phyloP scores from a whole-genome alignment of 2,797 vertebrate genomes.

The Sylvilagus floridanus region DNA sequence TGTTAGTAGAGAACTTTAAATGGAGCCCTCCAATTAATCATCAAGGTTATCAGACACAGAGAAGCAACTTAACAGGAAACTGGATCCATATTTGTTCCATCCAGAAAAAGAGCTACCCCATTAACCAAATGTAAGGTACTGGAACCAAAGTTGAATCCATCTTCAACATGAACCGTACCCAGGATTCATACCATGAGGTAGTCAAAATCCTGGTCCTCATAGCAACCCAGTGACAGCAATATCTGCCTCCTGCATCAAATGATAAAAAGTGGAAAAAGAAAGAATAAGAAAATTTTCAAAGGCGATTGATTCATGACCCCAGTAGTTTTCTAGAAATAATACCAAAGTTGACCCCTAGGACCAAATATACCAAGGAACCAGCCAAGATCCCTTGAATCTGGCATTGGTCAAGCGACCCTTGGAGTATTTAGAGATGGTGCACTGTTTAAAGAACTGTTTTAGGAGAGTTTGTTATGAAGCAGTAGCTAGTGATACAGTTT shows the following conservation, averaged over 20 bases:
- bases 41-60: not conserved
- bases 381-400: not conserved
- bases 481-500: not conserved
- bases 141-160: not conserved
- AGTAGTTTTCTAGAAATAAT: not conserved
- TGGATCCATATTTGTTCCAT: not conserved
- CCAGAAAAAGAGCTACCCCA: not conserved
- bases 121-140: not conserved
- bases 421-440: not conserved
- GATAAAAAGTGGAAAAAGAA: not conserved
- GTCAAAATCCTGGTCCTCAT: not conserved
- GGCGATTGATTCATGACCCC: not conserved
- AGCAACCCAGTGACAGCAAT: not conserved
- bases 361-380: not conserved
- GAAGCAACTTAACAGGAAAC: not conserved
- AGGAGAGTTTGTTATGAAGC: not conserved
- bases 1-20: not conserved
- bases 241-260: not conserved
- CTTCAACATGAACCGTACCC: not conserved
- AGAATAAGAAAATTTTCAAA: not conserved
- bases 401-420: not conserved
- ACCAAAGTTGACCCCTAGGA: not conserved
- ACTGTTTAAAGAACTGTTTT: not conserved
- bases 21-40: not conserved
- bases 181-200: not conserved